Evolutionary conservation across 2,113 vertebrate species (phyloP), one percentile per base, ranked within the genome.

Genomic region (Myotis davidii): DNA sequence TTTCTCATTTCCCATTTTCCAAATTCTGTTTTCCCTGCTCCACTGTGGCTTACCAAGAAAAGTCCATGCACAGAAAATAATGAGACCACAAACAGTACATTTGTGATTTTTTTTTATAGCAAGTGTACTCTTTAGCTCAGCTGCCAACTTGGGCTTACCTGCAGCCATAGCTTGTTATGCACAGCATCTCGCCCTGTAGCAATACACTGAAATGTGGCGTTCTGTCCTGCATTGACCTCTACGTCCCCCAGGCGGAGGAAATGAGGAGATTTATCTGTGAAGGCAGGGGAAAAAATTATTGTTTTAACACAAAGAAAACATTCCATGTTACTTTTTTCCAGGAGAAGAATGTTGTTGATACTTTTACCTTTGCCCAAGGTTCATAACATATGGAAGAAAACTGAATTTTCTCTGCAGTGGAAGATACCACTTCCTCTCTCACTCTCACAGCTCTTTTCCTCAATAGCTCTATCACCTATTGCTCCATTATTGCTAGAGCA

Each of bases 151-250:
- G 86, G 88, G 76, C 98, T 98, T 98, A 99, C 99, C 99, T 99
- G 99, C 29, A 99, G 99, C 99, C 99, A 99, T 86, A 99, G 98
- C 94, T 99, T 99, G 98, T 99, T 99, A 97, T 98, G 99, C 6
- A 99, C 98, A 6, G 99, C 99, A 17, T 99, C 99, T 92, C 99
- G 98, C 93, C 99, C 99, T 0, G 99, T 99, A 81, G 99, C 99
- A 74, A 99, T 99, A 83, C 99, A 99, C 97, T 99, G 99, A 98
- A 99, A 99, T 1, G 99, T 99, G 94, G 99, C 99, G 67, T 99
- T 99, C 97, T 99, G 99, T 69, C 99, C 99, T 21, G 99, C 99
- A n/a, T 99, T 99, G 96, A 99, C 99, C 99, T 99, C 99, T 84
- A 99, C 99, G 20, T 99, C 99, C 39, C 99, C 99, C 72, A 99